These are phyloP conservation scores for Cinclus cinclus DNA, from an alignment of 2,113 vertebrate genomes.

Conservation along the genomic window DNA sequence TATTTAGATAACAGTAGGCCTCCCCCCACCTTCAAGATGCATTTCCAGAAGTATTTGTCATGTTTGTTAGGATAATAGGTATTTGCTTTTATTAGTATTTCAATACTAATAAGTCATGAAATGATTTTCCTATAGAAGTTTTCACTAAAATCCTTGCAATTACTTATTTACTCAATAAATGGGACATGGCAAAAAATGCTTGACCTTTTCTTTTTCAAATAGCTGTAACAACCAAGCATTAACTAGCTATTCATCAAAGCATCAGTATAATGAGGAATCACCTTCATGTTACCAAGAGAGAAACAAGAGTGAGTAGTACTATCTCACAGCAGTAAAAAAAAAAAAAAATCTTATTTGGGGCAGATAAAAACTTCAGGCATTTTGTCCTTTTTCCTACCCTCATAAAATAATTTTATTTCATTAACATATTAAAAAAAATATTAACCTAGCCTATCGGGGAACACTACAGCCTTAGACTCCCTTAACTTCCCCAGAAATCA, in stretches of 20 bases:
- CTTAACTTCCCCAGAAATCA: background rate
- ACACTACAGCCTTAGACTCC: background rate
- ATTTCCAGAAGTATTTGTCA: conserved; percentile 46
- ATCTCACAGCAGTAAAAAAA: background rate
- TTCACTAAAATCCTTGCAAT: conserved; percentile 36
- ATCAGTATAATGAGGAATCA: background rate
- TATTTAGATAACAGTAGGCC: background rate
- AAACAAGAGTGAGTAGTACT: background rate
- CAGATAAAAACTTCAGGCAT: background rate
- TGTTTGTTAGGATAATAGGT: background rate
- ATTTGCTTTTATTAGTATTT: conserved; percentile 59
- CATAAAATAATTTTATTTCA: background rate
- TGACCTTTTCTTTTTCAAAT: conserved; percentile 2
- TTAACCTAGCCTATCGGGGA: background rate
- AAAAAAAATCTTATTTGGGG: background rate
- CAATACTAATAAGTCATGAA: conserved; percentile 55
- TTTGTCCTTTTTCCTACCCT: background rate
- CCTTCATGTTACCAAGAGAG: background rate
- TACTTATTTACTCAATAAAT: conserved; percentile 37
- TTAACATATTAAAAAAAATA: background rate
- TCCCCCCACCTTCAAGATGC: background rate
- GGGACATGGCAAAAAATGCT: background rate
- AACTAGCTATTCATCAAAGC: background rate
- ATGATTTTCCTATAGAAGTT: conserved; percentile 60
- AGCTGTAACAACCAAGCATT: background rate